phyloP scores from a whole-genome alignment of 1,140 invertebrate species.

The Drosophila parabipectinata region DNA sequence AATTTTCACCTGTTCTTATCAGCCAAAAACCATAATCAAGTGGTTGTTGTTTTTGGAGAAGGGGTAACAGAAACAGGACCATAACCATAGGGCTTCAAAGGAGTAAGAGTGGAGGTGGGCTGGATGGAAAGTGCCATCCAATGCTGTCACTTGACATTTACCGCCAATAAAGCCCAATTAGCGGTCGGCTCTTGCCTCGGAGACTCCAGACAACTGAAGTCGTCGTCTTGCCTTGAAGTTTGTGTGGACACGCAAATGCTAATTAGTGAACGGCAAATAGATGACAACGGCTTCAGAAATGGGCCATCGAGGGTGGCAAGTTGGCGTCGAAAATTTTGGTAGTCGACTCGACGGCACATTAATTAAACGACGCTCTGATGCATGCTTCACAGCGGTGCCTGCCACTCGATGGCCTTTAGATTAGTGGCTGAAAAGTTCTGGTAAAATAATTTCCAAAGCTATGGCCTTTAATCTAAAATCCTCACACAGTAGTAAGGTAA shows the following conservation, averaged over 20 bases:
- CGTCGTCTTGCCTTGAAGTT: slow-evolving; percentile 37
- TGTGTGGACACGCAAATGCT: slow-evolving; percentile 60
- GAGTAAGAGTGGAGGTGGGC: no score
- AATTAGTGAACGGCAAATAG: slow-evolving; percentile 60
- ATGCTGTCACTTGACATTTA: slow-evolving; percentile 55
- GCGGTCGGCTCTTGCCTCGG: slow-evolving; percentile 31
- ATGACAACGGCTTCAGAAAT: slow-evolving; percentile 26
- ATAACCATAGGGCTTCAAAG: no score
- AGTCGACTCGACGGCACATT: slow-evolving; percentile 38
- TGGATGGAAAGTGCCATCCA: slow-evolving; percentile 34
- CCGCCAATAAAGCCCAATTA: slow-evolving; percentile 61
- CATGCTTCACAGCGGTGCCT: slow-evolving; percentile 32
- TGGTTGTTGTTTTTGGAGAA: slow-evolving; percentile 30
- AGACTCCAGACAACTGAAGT: slow-evolving; percentile 13
- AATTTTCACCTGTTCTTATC: slow-evolving; percentile 25
- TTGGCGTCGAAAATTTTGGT: slow-evolving; percentile 21
- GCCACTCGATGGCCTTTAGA: background rate
- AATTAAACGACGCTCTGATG: slow-evolving; percentile 50
- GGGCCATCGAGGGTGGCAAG: background rate
- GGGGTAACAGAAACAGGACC: background rate
- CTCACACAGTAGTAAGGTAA: no score
- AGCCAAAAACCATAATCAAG: slow-evolving; percentile 44
- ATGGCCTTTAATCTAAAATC: background rate
- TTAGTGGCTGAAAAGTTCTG: background rate
- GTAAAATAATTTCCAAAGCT: background rate